Evolutionary conservation across 2,888 invertebrate genomes (phyloP).

Genomic region (Parnassius orleans): DNA sequence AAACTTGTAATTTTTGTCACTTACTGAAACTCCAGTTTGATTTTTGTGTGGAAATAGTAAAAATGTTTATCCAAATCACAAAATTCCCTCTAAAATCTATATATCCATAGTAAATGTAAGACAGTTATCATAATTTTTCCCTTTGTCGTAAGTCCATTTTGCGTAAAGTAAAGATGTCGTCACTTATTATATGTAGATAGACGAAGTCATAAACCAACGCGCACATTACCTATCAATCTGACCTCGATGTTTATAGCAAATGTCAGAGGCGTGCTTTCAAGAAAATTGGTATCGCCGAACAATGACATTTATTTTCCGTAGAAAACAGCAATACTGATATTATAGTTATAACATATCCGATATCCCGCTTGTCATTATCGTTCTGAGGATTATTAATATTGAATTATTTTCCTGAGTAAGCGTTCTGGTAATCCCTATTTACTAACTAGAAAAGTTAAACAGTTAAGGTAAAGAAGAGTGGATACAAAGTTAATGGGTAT

Average conservation of each 20-base stretch:
- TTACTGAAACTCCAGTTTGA: no score
- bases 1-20: no score
- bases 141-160: constrained; percentile 15
- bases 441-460: background rate
- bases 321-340: constrained; percentile 23
- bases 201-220: constrained; percentile 15
- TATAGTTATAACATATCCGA: constrained; percentile 13
- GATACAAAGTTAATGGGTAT: no score
- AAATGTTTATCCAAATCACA: no score
- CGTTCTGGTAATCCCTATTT: background rate
- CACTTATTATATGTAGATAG: constrained; percentile 12
- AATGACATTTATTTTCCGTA: constrained; percentile 34
- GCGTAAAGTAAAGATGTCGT: constrained; percentile 9
- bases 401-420: background rate
- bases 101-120: constrained; percentile 23
- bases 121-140: constrained; percentile 22
- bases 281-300: constrained; percentile 36
- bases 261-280: constrained; percentile 39
- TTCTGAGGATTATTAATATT: constrained; percentile 11
- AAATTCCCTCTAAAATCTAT: constrained; percentile 17
- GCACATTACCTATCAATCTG: constrained; percentile 28
- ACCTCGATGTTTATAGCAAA: constrained; percentile 34
- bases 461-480: no score
- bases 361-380: constrained; percentile 4
- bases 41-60: no score